phyloP scores from a whole-genome alignment of 1,140 invertebrate species.

The Drosophila insularis region DNA sequence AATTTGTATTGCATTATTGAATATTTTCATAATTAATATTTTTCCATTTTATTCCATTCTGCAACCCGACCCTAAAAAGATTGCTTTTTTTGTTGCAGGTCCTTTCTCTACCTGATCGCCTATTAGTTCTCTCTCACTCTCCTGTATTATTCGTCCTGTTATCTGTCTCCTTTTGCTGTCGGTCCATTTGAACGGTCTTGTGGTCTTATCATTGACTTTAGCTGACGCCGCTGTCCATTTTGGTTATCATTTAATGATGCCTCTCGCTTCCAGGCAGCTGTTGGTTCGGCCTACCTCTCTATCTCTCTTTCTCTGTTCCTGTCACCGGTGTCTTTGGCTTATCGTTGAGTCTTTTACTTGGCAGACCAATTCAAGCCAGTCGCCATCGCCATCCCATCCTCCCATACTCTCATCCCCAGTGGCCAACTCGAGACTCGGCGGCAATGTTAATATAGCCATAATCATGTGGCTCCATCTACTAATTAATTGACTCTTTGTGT shows the following conservation, averaged over 20 bases:
- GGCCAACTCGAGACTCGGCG: conserved; percentile 13
- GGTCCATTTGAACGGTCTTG: conserved; percentile 11
- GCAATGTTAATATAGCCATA: conserved; percentile 79
- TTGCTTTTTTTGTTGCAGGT: not conserved
- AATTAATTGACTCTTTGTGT: conserved; percentile 82
- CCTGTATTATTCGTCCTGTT: not conserved
- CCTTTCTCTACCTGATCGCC: not conserved
- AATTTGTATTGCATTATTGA: too few relatives aligned
- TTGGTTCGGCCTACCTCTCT: not conserved
- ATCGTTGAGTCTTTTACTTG: conserved; percentile 6
- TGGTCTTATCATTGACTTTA: conserved; percentile 53
- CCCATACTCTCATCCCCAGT: not conserved
- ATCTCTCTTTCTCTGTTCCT: not conserved
- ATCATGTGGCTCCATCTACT: conserved; percentile 78
- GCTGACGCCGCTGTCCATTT: conserved; percentile 30
- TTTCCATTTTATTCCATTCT: not conserved
- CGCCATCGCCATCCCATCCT: not conserved
- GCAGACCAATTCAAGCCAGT: too few relatives aligned
- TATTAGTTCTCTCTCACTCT: not conserved
- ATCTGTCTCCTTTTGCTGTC: not conserved
- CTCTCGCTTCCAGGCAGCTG: conserved; percentile 46
- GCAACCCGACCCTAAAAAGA: not conserved
- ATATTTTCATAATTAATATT: too few relatives aligned
- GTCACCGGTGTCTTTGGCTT: conserved; percentile 2
- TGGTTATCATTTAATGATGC: conserved; percentile 75